A percentile compares a stretch with the other conserved stretches of the same genome.
Evolutionary conservation across 1,140 invertebrate species (phyloP).

Genomic region (Frieseomelitta varia): DNA sequence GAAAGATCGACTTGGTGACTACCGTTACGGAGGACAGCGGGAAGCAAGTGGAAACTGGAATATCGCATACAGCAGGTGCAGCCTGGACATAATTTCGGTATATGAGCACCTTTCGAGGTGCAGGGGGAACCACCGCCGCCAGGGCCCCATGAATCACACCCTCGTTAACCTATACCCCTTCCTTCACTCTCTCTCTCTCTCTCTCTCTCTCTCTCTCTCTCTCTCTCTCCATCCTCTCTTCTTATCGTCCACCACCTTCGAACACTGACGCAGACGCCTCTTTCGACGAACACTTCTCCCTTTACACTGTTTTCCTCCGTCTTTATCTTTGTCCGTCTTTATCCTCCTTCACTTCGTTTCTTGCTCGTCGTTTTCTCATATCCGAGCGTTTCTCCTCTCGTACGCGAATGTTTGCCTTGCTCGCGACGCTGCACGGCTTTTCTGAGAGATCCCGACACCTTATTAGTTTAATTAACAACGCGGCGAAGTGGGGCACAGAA

Average conservation of each 20-base stretch:
- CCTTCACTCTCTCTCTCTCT: too few species aligned
- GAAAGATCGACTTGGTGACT: constrained; percentile 15
- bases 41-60: constrained; percentile 46
- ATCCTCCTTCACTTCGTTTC: not conserved
- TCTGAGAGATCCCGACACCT: constrained; percentile 62
- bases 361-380: constrained; percentile 27
- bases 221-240: not conserved
- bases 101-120: constrained; percentile 71
- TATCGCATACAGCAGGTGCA: constrained; percentile 62
- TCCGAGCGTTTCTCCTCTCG: constrained; percentile 1
- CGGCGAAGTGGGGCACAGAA: rapidly evolving
- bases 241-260: constrained; percentile 53
- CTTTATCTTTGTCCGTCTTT: constrained; percentile 19
- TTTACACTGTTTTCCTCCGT: not conserved
- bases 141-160: constrained; percentile 78
- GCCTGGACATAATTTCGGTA: constrained; percentile 69
- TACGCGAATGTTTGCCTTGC: constrained; percentile 37
- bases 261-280: constrained; percentile 43
- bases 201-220: constrained; percentile 17
- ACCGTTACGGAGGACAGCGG: constrained; percentile 46
- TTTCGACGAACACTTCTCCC: constrained; percentile 3
- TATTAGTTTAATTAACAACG: constrained; percentile 57
- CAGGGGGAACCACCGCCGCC: constrained; percentile 58
- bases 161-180: constrained; percentile 75
- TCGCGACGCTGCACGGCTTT: constrained; percentile 13